Percentiles rank a stretch among this genome's conserved stretches.
Conservation (phyloP, 2,888 invertebrate genomes). For the Eupithecia vulgata region DNA sequence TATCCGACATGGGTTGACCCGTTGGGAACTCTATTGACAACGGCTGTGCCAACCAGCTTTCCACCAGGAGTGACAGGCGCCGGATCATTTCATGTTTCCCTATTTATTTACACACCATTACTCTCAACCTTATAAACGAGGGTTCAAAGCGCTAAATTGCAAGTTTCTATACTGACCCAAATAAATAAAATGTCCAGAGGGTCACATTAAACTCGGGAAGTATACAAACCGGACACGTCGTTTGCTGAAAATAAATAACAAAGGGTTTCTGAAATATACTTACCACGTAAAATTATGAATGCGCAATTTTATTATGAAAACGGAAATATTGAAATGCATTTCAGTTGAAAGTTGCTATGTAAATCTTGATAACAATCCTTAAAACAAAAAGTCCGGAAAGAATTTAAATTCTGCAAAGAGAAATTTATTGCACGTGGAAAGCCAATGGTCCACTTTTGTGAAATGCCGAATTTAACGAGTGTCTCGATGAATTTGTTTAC, state of each 20-base stretch:
- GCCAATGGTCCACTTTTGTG: conserved; percentile 18
- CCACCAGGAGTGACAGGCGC: conserved; percentile 36
- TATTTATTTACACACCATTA: conserved; percentile 31
- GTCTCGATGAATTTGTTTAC: conserved; percentile 4
- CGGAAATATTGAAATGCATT: conserved; percentile 49
- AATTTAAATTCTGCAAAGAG: conserved; percentile 15
- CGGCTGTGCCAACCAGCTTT: conserved; percentile 47
- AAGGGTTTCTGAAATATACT: neutral
- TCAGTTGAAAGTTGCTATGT: conserved; percentile 38
- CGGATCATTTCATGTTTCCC: conserved; percentile 49
- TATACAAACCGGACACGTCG: conserved; percentile 4
- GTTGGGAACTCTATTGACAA: conserved; percentile 56
- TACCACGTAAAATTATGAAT: conserved; percentile 1
- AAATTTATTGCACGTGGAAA: conserved; percentile 13
- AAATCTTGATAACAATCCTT: conserved; percentile 31
- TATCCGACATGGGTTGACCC: conserved; percentile 47
- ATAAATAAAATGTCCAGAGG: conserved; percentile 41
- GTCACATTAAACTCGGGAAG: conserved; percentile 38
- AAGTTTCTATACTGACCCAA: conserved; percentile 23
- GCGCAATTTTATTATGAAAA: conserved; percentile 7
- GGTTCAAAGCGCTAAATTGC: conserved; percentile 41
- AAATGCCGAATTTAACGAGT: neutral
- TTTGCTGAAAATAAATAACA: conserved; percentile 1
- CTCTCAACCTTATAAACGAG: conserved; percentile 33
- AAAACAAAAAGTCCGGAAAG: conserved; percentile 3